phyloP scores from a whole-genome alignment of 2,888 invertebrate genomes.

The Syrista parreyssii region DNA sequence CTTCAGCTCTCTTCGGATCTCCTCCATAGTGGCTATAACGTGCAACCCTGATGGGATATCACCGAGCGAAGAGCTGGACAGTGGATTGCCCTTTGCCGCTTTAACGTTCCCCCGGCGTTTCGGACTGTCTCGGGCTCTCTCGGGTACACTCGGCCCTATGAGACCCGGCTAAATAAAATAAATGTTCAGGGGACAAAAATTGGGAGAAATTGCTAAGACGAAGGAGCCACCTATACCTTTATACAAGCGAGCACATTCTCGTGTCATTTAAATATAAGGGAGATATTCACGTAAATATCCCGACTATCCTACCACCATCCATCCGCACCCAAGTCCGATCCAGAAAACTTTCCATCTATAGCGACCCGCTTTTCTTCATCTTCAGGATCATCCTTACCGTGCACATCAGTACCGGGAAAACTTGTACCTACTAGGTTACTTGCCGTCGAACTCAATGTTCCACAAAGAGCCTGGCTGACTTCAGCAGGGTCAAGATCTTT shows the following conservation, averaged over 20 bases:
- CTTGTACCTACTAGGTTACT: neutral
- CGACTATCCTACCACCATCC: neutral
- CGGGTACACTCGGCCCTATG: conserved; percentile 5
- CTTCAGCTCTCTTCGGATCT: neutral
- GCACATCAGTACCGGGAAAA: neutral
- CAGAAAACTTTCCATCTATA: neutral
- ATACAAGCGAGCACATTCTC: neutral
- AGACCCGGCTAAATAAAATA: conserved; percentile 62
- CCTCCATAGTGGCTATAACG: conserved; percentile 16
- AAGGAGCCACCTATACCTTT: neutral
- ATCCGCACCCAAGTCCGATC: neutral
- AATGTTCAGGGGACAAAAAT: conserved; percentile 61
- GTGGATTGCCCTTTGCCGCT: neutral
- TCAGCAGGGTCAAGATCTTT: neutral
- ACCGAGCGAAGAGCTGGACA: conserved; percentile 36
- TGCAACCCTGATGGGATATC: conserved; percentile 42
- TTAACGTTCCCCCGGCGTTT: neutral
- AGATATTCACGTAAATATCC: neutral
- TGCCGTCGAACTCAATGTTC: neutral
- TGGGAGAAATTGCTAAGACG: conserved; percentile 58
- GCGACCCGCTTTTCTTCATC: neutral
- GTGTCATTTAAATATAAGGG: neutral
- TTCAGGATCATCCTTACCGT: neutral
- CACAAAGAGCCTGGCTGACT: neutral
- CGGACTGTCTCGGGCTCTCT: conserved; percentile 9